Base-by-base conservation (phyloP, 2,113 vertebrate genomes). In the Eurypyga helias region DNA sequence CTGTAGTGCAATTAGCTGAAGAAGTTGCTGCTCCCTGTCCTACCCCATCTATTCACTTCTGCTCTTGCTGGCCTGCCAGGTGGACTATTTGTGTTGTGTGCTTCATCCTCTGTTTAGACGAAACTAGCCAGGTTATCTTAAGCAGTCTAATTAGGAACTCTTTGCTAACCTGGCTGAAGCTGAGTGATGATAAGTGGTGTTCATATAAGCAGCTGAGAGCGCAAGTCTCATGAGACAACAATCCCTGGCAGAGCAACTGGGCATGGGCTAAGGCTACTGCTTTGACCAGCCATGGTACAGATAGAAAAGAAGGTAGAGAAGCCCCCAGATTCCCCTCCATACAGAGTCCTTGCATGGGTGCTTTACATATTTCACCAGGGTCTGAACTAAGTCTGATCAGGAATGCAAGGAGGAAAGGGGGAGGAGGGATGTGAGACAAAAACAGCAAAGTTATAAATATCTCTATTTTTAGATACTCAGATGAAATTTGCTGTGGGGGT, bases 381-480 rank as follows among this genome's bases (percentile, higher is more conserved):
- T 83, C 61, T 90, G 92, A 94, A 96, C 84, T 87, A 90, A 94
- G 58, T 71, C 93, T 93, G 76, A 94, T 96, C 79, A 97, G 55
- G 95, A 94, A 88, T 89, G 83, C 92, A 94, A 81, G 69, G 19
- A 90, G 48, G 79, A 70, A 94, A 93, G 55, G 29, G 67, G 83
- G 76, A 88, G 92, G 80, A 96, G 84, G 86, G 66, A 83, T 78
- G 76, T 23, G 90, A 96, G 85, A 90, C 95, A 94, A 96, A 96
- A 94, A 7, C 95, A 95, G 80, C 38, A 79, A 86, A 94, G 80
- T 92, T 96, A 96, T 95, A 96, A 96, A 96, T 95, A 95, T 82
- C 88, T 96, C 93, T 96, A 90, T 95, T 95, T 96, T 96, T 95
- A 95, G 92, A 81, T 89, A 70, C 85, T 94, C 60, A 82, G 90